Evolutionary conservation across 2,113 vertebrate species (phyloP).

Genomic region (Actenoides hombroni): DNA sequence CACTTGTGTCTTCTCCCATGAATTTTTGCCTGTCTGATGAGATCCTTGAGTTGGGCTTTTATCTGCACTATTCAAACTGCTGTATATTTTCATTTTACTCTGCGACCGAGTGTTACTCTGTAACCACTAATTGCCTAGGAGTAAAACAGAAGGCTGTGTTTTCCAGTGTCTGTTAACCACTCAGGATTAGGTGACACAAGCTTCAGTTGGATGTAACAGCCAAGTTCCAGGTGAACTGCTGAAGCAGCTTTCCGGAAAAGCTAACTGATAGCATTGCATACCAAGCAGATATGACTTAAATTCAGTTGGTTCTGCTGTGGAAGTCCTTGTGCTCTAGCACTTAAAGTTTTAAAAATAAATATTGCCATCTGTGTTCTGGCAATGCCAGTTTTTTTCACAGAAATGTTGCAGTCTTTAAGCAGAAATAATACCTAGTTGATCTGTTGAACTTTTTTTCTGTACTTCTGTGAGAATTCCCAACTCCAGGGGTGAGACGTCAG

Average conservation of each 20-base stretch:
- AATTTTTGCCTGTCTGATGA: not conserved
- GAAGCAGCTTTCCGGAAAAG: not conserved
- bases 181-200: not conserved
- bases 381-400: not conserved
- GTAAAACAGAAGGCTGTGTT: not conserved
- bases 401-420: not conserved
- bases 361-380: not conserved
- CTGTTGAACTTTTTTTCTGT: not conserved
- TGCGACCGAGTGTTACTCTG: accelerated
- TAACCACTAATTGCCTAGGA: not conserved
- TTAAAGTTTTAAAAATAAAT: not conserved
- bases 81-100: not conserved
- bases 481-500: not conserved
- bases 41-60: not conserved
- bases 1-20: not conserved
- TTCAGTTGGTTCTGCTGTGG: not conserved
- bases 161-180: not conserved
- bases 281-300: not conserved
- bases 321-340: not conserved
- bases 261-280: not conserved
- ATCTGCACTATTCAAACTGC: not conserved
- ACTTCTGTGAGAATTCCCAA: not conserved
- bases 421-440: not conserved
- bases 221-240: not conserved
- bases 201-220: not conserved